phyloP scores from a whole-genome alignment of 2,797 vertebrate species.

The Masticophis lateralis region DNA sequence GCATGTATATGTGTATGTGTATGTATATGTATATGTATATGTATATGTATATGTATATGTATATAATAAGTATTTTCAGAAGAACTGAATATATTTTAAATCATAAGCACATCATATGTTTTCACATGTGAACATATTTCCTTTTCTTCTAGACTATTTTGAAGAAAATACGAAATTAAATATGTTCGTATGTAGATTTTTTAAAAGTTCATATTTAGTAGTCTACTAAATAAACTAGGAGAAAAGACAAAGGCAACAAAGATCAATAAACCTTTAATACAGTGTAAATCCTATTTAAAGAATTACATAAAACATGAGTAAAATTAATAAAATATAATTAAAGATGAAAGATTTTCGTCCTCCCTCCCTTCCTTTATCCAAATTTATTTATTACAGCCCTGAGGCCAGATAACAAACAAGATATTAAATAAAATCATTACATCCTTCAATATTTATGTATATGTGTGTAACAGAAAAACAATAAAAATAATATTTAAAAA shows the following conservation, averaged over 20 bases:
- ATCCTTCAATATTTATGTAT: not conserved
- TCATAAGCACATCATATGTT: not conserved
- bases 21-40: too few relatives aligned
- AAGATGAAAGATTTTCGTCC: not conserved
- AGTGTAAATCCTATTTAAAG: not conserved
- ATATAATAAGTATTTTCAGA: not conserved
- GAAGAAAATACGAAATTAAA: constrained; percentile 5
- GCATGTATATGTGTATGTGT: too few relatives aligned
- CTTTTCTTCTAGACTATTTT: not conserved
- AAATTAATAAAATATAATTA: not conserved
- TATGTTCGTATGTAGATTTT: constrained; percentile 5
- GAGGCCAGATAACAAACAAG: not conserved
- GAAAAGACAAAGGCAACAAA: not conserved
- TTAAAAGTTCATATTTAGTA: not conserved
- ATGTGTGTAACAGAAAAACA: not conserved
- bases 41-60: too few relatives aligned
- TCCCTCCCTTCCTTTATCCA: not conserved
- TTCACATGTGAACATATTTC: not conserved
- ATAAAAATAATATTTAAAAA: not conserved
- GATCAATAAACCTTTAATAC: not conserved
- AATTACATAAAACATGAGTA: not conserved
- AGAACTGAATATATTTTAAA: constrained; percentile 36
- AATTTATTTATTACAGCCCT: not conserved
- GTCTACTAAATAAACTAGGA: not conserved
- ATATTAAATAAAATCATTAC: not conserved